These are phyloP conservation scores for Microvelia longipes DNA, from an alignment of 1,140 invertebrate genomes.

Conservation along the genomic window DNA sequence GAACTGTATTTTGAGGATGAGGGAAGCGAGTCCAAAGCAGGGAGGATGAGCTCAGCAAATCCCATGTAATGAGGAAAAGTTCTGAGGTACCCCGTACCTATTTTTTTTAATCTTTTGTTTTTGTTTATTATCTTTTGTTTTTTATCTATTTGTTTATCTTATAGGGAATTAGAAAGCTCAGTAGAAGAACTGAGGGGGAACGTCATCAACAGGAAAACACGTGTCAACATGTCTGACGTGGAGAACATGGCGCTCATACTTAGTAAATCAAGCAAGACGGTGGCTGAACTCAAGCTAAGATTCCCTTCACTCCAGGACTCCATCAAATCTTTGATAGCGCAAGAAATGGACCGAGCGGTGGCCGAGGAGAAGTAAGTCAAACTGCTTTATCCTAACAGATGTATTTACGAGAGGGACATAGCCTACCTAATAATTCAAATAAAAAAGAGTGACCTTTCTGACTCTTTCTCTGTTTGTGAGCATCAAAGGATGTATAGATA, in stretches of 20 bases:
- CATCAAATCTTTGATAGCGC: constrained; percentile 69
- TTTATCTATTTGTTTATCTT: constrained; percentile 12
- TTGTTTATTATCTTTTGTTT: not conserved
- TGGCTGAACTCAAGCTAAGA: constrained; percentile 80
- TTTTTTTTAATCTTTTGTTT: too few species aligned
- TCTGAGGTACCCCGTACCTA: too few species aligned
- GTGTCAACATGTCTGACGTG: constrained; percentile 91
- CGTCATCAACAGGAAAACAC: constrained; percentile 83
- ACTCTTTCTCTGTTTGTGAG: not conserved
- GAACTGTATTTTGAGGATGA: too few species aligned
- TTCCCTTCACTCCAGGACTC: constrained; percentile 79
- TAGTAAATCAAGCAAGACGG: constrained; percentile 78
- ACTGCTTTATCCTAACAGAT: not conserved
- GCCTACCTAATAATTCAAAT: not conserved
- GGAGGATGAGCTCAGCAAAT: too few species aligned
- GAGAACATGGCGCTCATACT: constrained; percentile 89
- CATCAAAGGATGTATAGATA: too few species aligned
- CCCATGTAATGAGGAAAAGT: too few species aligned
- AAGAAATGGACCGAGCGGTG: constrained; percentile 88
- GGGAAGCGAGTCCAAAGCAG: too few species aligned
- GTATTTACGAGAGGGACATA: not conserved
- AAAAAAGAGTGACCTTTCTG: not conserved
- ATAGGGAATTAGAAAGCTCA: constrained; percentile 75
- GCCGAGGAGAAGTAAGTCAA: constrained; percentile 66
- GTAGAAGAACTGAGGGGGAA: constrained; percentile 88